phyloP scores from a whole-genome alignment of 1,140 invertebrate species.

The Drosophila littoralis region DNA sequence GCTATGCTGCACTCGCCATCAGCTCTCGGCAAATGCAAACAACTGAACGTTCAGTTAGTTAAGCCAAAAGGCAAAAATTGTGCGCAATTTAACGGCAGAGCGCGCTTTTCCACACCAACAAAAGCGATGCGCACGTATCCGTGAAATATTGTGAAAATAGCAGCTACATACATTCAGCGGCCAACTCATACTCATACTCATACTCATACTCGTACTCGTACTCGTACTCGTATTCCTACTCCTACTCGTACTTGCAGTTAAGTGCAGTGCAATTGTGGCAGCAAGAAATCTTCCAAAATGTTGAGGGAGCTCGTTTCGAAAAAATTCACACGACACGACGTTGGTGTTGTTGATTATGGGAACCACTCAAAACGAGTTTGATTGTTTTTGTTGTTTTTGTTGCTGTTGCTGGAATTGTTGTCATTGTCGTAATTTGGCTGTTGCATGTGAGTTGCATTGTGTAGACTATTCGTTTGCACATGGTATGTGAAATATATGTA shows the following conservation, averaged over 20 bases:
- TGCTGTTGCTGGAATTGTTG: slow-evolving; percentile 21
- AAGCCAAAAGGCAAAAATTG: slow-evolving; percentile 76
- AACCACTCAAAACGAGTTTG: slow-evolving; percentile 70
- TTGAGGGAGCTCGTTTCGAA: slow-evolving; percentile 56
- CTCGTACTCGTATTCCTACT: no score
- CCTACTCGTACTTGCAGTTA: slow-evolving; percentile 36
- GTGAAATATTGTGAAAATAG: slow-evolving; percentile 81
- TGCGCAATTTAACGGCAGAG: slow-evolving; percentile 81
- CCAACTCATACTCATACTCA: slow-evolving; percentile 1
- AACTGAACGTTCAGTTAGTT: slow-evolving; percentile 74
- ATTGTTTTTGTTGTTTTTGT: slow-evolving; percentile 49
- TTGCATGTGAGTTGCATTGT: slow-evolving; percentile 60
- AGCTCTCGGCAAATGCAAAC: slow-evolving; percentile 38
- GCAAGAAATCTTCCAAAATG: slow-evolving; percentile 47
- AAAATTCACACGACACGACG: slow-evolving; percentile 75
- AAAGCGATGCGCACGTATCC: slow-evolving; percentile 70
- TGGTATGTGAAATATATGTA: not conserved
- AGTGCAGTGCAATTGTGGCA: slow-evolving; percentile 54
- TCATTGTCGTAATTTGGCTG: slow-evolving; percentile 60
- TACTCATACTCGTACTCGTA: not conserved
- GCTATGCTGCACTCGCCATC: slow-evolving; percentile 69
- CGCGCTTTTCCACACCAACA: slow-evolving; percentile 66
- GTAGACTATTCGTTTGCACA: slow-evolving; percentile 16
- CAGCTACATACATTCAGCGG: slow-evolving; percentile 26
- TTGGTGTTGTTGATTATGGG: slow-evolving; percentile 58